Evolutionary conservation across 2,113 vertebrate genomes (phyloP).

Genomic region (Crocuta crocuta): DNA sequence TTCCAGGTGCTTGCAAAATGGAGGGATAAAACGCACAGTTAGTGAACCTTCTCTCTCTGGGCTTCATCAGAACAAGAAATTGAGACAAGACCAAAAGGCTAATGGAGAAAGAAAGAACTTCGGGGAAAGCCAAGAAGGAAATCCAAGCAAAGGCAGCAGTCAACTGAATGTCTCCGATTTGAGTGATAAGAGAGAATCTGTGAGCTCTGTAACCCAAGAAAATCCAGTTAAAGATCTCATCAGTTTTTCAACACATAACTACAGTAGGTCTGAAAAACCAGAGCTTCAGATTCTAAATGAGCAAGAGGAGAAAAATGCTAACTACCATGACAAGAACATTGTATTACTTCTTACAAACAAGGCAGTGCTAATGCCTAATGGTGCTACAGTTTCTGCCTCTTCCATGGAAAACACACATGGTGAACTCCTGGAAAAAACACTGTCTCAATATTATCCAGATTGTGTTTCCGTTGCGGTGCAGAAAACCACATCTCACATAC

Average conservation of each 20-base stretch:
- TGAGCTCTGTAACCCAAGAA: constrained; percentile 80
- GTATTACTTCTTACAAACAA: constrained; percentile 91
- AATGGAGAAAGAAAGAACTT: constrained; percentile 87
- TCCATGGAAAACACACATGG: constrained; percentile 91
- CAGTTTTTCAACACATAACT: constrained; percentile 84
- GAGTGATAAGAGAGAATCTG: constrained; percentile 81
- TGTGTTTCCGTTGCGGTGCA: constrained; percentile 93
- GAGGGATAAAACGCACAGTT: constrained; percentile 92
- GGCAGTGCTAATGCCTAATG: constrained; percentile 92
- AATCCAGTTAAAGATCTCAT: constrained; percentile 84
- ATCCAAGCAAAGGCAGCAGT: constrained; percentile 73
- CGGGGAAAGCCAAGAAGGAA: constrained; percentile 66
- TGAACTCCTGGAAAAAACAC: constrained; percentile 93
- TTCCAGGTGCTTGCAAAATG: constrained; percentile 90
- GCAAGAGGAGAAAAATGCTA: constrained; percentile 88
- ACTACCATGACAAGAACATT: constrained; percentile 90
- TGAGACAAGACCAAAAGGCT: constrained; percentile 88
- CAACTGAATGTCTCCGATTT: constrained; percentile 80
- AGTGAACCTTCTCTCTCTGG: constrained; percentile 89
- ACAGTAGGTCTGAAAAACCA: constrained; percentile 82
- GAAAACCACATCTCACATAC: constrained; percentile 90
- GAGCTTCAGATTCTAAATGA: constrained; percentile 85
- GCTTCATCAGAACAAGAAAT: constrained; percentile 90
- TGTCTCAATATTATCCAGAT: constrained; percentile 95
- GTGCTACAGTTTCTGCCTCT: constrained; percentile 93